Percentiles rank a stretch among this genome's conserved stretches.
Evolutionary conservation across 2,888 invertebrate genomes (phyloP).

Genomic region (Troides aeacus): DNA sequence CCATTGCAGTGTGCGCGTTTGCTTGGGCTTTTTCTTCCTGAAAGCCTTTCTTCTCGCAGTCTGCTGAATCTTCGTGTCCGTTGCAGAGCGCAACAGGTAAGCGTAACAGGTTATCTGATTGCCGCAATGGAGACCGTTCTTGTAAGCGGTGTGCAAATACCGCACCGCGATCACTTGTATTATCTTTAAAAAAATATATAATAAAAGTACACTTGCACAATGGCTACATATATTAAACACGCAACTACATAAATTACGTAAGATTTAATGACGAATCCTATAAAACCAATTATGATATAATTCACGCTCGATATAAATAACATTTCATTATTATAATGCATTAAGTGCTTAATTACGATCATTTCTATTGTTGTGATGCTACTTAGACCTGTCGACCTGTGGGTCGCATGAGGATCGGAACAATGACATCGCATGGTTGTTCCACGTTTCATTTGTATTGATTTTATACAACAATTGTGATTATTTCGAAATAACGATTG

Average conservation of each 20-base stretch:
- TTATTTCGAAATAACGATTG: too few species aligned
- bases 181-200: slow-evolving; percentile 44
- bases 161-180: slow-evolving; percentile 66
- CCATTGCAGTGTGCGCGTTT: slow-evolving; percentile 63
- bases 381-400: too few species aligned
- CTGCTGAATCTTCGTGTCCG: slow-evolving; percentile 47
- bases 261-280: neutral
- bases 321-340: too few species aligned
- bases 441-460: too few species aligned
- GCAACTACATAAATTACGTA: neutral
- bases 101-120: slow-evolving; percentile 63
- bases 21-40: slow-evolving; percentile 47
- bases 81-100: slow-evolving; percentile 60
- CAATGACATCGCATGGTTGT: too few species aligned
- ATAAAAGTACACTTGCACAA: neutral
- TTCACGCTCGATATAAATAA: neutral
- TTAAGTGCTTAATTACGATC: too few species aligned
- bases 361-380: too few species aligned
- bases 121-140: slow-evolving; percentile 64
- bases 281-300: neutral
- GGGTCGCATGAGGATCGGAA: too few species aligned
- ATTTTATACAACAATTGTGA: too few species aligned
- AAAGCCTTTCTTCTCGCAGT: slow-evolving; percentile 46
- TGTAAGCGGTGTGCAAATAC: slow-evolving; percentile 71
- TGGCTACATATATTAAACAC: neutral